Conservation (phyloP, 2,113 vertebrate species). For the Tichodroma muraria region DNA sequence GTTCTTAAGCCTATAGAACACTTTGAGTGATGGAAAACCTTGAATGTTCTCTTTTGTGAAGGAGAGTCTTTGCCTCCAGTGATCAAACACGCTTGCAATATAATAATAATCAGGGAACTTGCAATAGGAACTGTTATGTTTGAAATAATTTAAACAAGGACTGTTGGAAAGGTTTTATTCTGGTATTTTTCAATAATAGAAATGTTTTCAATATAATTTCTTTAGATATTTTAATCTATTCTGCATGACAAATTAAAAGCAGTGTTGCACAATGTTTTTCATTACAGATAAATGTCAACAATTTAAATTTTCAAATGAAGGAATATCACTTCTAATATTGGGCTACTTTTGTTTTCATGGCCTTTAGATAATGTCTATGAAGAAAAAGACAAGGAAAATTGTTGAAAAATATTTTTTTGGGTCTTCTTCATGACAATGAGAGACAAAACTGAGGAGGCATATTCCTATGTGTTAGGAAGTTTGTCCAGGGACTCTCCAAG, state of each 20-base stretch:
- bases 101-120: neutral
- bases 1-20: neutral
- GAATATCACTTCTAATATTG: neutral
- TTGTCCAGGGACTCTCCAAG: neutral
- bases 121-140: neutral
- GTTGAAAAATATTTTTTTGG: neutral
- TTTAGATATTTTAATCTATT: neutral
- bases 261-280: neutral
- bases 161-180: neutral
- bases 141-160: neutral
- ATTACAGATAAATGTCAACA: neutral
- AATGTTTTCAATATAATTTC: neutral
- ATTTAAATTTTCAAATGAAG: neutral
- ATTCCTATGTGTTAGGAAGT: neutral
- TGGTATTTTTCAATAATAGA: neutral
- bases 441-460: neutral
- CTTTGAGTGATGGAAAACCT: neutral
- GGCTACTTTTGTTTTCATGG: neutral
- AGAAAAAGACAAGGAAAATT: neutral
- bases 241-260: neutral
- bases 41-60: neutral
- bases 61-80: neutral
- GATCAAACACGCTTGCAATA: neutral
- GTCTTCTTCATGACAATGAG: neutral
- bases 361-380: neutral